Base-by-base conservation (phyloP, 2,797 vertebrate genomes). In the Tragopan temminckii region DNA sequence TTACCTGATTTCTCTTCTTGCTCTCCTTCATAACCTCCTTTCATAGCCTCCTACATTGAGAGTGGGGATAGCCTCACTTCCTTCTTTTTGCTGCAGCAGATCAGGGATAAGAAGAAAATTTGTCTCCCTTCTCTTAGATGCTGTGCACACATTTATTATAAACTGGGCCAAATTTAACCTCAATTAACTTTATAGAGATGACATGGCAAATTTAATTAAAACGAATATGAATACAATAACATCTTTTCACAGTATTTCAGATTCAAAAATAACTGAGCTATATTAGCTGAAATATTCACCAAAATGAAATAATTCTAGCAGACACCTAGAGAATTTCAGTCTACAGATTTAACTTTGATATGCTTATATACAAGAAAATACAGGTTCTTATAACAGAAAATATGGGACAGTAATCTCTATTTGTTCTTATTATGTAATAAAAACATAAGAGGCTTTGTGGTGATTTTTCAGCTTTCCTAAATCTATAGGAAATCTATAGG, bases 151-250 rank as follows among this genome's bases (percentile, higher is more conserved):
- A 45, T 33, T 55, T 76, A 18, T 69, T 79, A 59, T 29, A 74
- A 29, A 3, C 10, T 79, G 59, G 75, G 53, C 17, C 75, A 85
- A 90, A 86, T 20, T 62, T 67, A 86, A 89, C 43, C 68, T 87
- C 68, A 86, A 52, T 85, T 80, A 94, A 90, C 80, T 86, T 85
- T 82, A 86, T 29, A n/a, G 63, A 85, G 43, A 67, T 70, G 40
- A 87, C 57, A 82, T 3, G 13, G 52, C 70, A 94, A 95, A 81
- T 59, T 52, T 45, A 93, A 82, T 90, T 93, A 77, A 84, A 95
- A 84, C 40, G 0, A 81, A 45, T 61, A 84, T 35, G 57, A 95
- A 85, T 45, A 42, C 36, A 90, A 82, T 53, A 74, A 35, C 68
- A 12, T 24, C 27, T 82, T 90, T 91, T 70, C n/a, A 53, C 23